phyloP scores from a whole-genome alignment of 2,113 vertebrate species.

The Ranitomeya imitator region DNA sequence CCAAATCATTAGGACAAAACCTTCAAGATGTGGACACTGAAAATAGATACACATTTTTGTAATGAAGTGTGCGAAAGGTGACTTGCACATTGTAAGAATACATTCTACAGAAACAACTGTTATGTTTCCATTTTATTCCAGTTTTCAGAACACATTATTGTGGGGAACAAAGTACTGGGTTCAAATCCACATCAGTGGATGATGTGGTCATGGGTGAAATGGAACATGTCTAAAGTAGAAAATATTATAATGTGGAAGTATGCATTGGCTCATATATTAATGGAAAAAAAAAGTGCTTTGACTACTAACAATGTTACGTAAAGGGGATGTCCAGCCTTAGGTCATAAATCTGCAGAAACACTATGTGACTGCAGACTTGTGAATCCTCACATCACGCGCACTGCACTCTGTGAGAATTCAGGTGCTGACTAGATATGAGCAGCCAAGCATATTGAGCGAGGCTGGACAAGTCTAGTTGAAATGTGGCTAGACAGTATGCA shows the following conservation, averaged over 20 bases:
- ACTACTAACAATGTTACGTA: no score
- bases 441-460: no score
- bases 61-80: not conserved
- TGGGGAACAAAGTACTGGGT: not conserved
- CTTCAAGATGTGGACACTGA: constrained; percentile 14
- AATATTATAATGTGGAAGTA: not conserved
- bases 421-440: no score
- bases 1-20: not conserved
- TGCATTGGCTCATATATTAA: not conserved
- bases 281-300: no score
- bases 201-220: not conserved
- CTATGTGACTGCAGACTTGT: no score
- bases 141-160: not conserved
- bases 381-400: no score
- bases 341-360: no score
- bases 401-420: no score
- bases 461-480: no score
- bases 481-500: no score
- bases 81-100: not conserved
- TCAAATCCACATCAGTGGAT: not conserved
- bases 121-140: not conserved
- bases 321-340: no score
- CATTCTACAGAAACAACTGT: not conserved
- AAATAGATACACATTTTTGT: not conserved
- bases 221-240: not conserved